phyloP scores from a whole-genome alignment of 1,140 invertebrate genomes.

The Macrobrachium nipponense region DNA sequence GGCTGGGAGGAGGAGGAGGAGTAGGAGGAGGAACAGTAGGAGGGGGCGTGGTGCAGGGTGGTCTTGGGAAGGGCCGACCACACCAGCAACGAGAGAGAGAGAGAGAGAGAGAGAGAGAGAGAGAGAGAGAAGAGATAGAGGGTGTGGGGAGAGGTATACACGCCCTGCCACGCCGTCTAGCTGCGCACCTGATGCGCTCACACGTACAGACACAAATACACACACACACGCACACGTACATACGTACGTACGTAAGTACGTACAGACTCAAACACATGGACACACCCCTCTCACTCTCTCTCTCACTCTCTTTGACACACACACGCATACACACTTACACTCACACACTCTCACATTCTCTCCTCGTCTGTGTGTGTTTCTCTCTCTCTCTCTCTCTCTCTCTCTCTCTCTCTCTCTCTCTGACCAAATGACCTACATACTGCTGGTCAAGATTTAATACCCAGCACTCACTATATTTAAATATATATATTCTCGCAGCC shows the following conservation, averaged over 20 bases:
- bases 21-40: background rate
- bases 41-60: background rate
- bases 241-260: too few relatives aligned
- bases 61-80: background rate
- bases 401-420: background rate
- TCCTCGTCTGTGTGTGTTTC: too few relatives aligned
- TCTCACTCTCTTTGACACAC: too few relatives aligned
- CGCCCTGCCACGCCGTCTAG: slow-evolving; percentile 15
- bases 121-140: too few relatives aligned
- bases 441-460: background rate
- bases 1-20: background rate
- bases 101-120: too few relatives aligned
- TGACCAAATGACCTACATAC: background rate
- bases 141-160: background rate
- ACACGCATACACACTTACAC: too few relatives aligned
- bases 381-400: background rate
- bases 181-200: slow-evolving; percentile 11
- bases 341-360: too few relatives aligned
- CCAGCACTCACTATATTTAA: background rate
- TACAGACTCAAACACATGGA: too few relatives aligned
- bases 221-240: too few relatives aligned
- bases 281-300: too few relatives aligned
- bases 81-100: background rate
- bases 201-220: too few relatives aligned
- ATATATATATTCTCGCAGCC: too few relatives aligned